These are phyloP conservation scores for Apamea crenata DNA, from an alignment of 2,888 invertebrate species.

Conservation along the genomic window DNA sequence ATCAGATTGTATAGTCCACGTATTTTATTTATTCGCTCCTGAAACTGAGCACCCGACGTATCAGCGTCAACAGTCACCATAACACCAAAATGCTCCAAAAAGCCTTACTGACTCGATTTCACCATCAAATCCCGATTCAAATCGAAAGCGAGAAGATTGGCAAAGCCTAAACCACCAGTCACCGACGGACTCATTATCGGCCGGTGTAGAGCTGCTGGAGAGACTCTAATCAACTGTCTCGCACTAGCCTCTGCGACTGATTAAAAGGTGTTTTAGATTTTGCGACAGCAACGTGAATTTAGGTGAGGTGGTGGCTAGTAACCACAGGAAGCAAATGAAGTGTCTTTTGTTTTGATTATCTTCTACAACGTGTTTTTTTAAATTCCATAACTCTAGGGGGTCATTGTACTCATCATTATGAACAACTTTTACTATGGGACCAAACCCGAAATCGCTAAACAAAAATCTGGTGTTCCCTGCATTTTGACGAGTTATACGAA, in stretches of 20 bases:
- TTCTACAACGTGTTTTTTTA: too few species aligned
- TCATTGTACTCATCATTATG: too few species aligned
- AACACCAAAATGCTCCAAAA: neutral
- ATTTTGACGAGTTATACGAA: too few species aligned
- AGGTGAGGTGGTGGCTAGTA: neutral
- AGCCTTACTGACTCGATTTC: neutral
- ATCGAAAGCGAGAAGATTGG: constrained; percentile 40
- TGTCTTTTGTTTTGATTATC: neutral
- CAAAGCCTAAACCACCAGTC: constrained; percentile 49
- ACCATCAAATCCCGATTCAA: constrained; percentile 14
- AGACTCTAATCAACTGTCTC: constrained; percentile 67
- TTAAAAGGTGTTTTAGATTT: constrained; percentile 60
- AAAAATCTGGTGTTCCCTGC: too few species aligned
- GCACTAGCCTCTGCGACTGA: constrained; percentile 48
- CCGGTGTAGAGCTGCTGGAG: constrained; percentile 39
- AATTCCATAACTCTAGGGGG: too few species aligned
- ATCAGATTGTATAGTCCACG: too few species aligned
- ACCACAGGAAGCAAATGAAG: neutral
- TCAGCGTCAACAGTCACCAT: too few species aligned
- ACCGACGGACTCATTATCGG: constrained; percentile 57
- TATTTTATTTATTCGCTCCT: too few species aligned
- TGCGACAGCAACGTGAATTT: constrained; percentile 18
- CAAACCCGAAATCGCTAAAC: too few species aligned
- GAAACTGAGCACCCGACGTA: too few species aligned
- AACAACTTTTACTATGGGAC: too few species aligned